Evolutionary conservation across 2,113 vertebrate genomes (phyloP), one percentile per base, ranked within the genome.

Genomic region (Telmatochromis bifrenatus): DNA sequence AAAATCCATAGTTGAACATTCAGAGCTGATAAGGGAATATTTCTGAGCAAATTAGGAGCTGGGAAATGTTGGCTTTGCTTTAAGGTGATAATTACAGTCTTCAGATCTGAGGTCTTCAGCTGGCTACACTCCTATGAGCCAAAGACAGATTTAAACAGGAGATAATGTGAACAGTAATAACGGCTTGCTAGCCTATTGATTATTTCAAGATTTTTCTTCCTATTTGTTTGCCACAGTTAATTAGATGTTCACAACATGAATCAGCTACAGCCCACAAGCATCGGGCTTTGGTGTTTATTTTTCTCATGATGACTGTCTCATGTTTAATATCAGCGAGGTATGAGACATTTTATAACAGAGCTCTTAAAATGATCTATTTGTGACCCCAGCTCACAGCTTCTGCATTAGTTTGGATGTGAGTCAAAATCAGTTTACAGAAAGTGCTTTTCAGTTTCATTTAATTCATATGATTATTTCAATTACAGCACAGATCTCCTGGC

Each of bases 1-100:
- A 49, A 56, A 75, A 85, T 82, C 84, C 84, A 89, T 90, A 87
- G 79, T 31, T 58, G 81, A 82, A 56, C 81, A 84, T 84, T 90
- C 49, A 56, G 39, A 51, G 39, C 56, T 54, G 70, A 89, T 73
- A 62, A 68, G 19, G 28, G 58, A 83, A 62, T 19, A 81, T 83
- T 85, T 90, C 45, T 51, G 73, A 77, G 45, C n/a, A 89, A 89
- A 92, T 86, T 73, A 87, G 70, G 19, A 81, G 79, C 51, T 37
- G 39, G 5, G 21, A 77, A 83, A 89, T 85, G 68, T 55, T 73
- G 86, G 65, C 21, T 79, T 51, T 31, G 54, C 54, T 86, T 80
- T 86, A 28, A 79, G 79, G 60, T 79, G 42, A 83, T 65, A 55
- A 79, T 83, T 77, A 83, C 23, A 83, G 51, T 47, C 14, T 33